Conservation (phyloP, 2,797 vertebrate genomes). For the Octomys mimax region DNA sequence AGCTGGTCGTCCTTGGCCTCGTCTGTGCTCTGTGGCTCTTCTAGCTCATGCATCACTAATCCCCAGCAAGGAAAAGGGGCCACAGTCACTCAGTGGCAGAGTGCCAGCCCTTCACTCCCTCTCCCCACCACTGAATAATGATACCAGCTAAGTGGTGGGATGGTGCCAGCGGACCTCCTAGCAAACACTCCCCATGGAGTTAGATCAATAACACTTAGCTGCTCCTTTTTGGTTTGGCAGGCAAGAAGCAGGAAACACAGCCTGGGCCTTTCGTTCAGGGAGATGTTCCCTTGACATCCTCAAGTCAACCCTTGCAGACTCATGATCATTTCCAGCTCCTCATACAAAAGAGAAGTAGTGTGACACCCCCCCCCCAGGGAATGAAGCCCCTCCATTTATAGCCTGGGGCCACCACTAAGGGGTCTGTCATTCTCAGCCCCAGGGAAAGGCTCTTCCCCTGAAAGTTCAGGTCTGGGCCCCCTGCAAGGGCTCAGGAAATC, state of each 20-base stretch:
- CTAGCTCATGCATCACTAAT: not conserved
- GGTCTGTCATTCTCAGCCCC: not conserved
- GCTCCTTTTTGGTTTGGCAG: conserved; percentile 92
- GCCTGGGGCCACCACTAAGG: not conserved
- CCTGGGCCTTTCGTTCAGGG: conserved; percentile 90
- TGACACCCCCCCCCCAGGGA: not conserved
- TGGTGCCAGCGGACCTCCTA: conserved; percentile 92
- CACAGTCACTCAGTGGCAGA: conserved; percentile 84
- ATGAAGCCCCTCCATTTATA: not conserved
- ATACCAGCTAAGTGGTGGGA: conserved; percentile 92
- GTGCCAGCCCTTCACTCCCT: conserved; percentile 89
- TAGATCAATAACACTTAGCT: conserved; percentile 97
- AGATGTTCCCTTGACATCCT: conserved; percentile 54
- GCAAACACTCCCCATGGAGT: conserved; percentile 90
- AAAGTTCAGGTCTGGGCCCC: not conserved
- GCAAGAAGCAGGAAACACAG: conserved; percentile 91
- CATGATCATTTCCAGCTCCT: not conserved
- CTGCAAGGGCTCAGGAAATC: not conserved
- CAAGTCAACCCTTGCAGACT: not conserved
- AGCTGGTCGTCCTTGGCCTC: conserved; percentile 80
- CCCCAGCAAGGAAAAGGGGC: not conserved
- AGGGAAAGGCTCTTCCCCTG: not conserved
- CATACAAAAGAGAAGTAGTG: not conserved
- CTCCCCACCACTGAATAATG: conserved; percentile 94
- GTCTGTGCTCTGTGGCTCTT: conserved; percentile 36